Percentiles rank a stretch among this genome's conserved stretches.
phyloP scores from a whole-genome alignment of 2,113 vertebrate genomes.

The Vanacampus margaritifer region DNA sequence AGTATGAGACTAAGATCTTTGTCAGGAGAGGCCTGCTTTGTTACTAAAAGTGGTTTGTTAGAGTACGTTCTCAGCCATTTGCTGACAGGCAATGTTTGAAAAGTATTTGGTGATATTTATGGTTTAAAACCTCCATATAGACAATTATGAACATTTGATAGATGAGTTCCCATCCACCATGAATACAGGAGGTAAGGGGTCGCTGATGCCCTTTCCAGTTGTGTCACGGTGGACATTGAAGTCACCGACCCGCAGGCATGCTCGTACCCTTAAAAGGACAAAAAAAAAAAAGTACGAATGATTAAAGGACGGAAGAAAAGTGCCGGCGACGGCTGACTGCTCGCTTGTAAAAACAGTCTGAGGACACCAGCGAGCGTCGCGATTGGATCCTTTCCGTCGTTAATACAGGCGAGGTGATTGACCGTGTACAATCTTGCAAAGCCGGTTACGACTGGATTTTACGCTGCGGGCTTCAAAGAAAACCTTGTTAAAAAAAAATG shows the following conservation, averaged over 20 bases:
- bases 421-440: too few relatives aligned
- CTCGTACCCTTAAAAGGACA: conserved; percentile 1
- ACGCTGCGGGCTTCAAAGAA: background rate
- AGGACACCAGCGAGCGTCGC: background rate
- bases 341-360: background rate
- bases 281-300: background rate
- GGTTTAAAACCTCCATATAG: too few relatives aligned
- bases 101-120: too few relatives aligned
- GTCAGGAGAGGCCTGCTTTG: background rate
- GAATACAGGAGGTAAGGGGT: background rate
- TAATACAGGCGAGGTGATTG: too few relatives aligned
- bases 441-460: background rate
- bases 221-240: background rate
- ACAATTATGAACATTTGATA: too few relatives aligned
- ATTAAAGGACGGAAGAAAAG: background rate
- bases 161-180: background rate
- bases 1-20: too few relatives aligned
- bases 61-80: background rate
- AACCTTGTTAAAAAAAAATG: background rate
- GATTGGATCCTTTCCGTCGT: background rate
- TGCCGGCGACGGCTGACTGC: background rate
- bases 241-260: background rate
- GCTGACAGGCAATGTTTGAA: too few relatives aligned
- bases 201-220: background rate
- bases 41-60: background rate